Conservation (phyloP, 2,888 invertebrate genomes). For the Aquatica leii region DNA sequence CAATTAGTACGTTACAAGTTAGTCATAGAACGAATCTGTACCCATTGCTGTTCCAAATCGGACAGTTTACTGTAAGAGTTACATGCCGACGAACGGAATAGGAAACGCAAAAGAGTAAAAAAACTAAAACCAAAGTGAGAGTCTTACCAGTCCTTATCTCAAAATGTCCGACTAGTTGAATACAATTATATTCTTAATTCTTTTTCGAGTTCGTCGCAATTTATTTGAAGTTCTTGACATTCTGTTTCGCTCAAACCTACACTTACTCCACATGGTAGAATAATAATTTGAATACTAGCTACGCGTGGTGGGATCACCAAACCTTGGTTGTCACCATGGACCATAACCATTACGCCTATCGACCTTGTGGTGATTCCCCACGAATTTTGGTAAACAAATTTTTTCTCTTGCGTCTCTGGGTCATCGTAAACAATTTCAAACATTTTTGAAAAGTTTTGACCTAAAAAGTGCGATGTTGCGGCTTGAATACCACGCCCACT, state of each 20-base stretch:
- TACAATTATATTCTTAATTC: slow-evolving; percentile 64
- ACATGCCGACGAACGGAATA: too few species aligned
- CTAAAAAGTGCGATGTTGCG: slow-evolving; percentile 98
- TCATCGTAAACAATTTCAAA: slow-evolving; percentile 97
- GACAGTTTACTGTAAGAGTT: too few species aligned
- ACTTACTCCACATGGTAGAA: slow-evolving; percentile 97
- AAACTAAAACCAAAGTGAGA: too few species aligned
- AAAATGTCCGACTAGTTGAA: too few species aligned
- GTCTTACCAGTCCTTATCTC: too few species aligned
- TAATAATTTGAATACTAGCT: slow-evolving; percentile 85
- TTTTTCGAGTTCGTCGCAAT: slow-evolving; percentile 76
- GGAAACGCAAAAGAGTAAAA: too few species aligned
- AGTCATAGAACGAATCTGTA: too few species aligned
- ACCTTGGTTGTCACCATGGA: slow-evolving; percentile 97
- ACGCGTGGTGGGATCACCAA: slow-evolving; percentile 94
- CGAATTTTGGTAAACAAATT: slow-evolving; percentile 95
- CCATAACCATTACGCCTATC: slow-evolving; percentile 89
- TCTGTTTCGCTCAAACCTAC: slow-evolving; percentile 79
- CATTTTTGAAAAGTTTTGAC: slow-evolving; percentile 99
- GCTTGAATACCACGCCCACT: slow-evolving; percentile 96
- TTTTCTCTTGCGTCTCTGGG: slow-evolving; percentile 87
- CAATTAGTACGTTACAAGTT: too few species aligned
- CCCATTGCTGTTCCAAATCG: too few species aligned
- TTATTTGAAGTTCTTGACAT: slow-evolving; percentile 69
- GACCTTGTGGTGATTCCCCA: slow-evolving; percentile 99